Evolutionary conservation across 2,113 vertebrate genomes (phyloP).

Genomic region (Nothobranchius furzeri): DNA sequence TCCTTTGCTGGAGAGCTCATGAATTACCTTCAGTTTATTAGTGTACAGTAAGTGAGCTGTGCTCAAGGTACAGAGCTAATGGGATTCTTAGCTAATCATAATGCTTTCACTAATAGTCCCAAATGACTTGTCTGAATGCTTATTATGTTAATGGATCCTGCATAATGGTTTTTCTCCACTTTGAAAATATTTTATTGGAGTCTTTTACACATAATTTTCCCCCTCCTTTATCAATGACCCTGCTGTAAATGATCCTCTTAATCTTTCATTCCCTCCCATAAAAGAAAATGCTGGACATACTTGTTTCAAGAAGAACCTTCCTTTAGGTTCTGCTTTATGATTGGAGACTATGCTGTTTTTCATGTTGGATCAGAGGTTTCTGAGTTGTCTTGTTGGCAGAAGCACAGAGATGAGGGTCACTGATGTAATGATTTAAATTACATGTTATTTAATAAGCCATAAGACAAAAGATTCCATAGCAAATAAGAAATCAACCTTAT

Average conservation of each 20-base stretch:
- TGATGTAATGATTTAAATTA: too few relatives aligned
- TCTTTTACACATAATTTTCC: conserved; percentile 16
- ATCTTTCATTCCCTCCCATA: conserved; percentile 1
- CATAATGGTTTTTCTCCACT: conserved; percentile 37
- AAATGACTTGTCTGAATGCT: conserved; percentile 53
- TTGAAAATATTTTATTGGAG: conserved; percentile 34
- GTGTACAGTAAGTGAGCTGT: conserved; percentile 34
- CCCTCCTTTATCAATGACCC: conserved; percentile 18
- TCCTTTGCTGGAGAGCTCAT: conserved; percentile 17
- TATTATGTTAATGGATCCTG: conserved; percentile 63
- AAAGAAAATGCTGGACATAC: background rate
- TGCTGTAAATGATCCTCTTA: background rate
- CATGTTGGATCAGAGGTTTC: conserved; percentile 20
- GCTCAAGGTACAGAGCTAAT: conserved; percentile 61
- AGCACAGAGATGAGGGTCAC: background rate
- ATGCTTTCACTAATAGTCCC: conserved; percentile 62
- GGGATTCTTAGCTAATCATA: conserved; percentile 61
- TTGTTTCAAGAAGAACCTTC: background rate
- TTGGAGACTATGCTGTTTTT: background rate
- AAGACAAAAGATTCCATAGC: too few relatives aligned
- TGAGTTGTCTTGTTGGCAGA: conserved; percentile 35
- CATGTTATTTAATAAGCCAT: too few relatives aligned
- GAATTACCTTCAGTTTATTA: conserved; percentile 34
- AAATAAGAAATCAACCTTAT: too few relatives aligned
- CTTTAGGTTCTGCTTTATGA: conserved; percentile 6